phyloP scores from a whole-genome alignment of 2,113 vertebrate genomes.

The Bubalus kerabau region DNA sequence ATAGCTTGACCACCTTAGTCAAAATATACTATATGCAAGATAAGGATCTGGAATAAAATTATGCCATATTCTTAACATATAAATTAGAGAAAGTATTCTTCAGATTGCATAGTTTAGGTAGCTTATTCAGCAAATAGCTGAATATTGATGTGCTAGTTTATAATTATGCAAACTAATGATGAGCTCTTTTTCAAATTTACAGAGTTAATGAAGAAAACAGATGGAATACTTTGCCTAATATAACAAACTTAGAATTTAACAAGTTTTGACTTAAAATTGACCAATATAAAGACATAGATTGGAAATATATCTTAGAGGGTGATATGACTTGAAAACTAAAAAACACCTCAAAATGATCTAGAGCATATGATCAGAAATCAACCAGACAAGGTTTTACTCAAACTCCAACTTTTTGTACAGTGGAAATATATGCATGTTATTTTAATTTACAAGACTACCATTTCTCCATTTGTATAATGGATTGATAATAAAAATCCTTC shows the following conservation, averaged over 20 bases:
- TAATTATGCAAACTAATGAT: neutral
- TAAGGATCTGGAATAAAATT: neutral
- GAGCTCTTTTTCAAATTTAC: neutral
- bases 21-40: neutral
- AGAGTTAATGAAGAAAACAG: neutral
- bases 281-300: neutral
- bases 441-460: neutral
- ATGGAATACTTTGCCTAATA: neutral
- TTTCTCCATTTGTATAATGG: neutral
- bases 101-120: neutral
- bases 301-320: neutral
- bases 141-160: neutral
- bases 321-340: neutral
- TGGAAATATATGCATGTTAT: neutral
- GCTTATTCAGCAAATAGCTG: neutral
- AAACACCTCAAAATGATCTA: neutral
- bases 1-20: neutral
- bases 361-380: neutral
- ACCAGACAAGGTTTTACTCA: neutral
- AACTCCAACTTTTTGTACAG: neutral
- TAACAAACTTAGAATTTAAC: neutral
- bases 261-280: neutral
- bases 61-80: neutral
- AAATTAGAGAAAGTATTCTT: neutral
- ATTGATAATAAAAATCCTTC: neutral